Base-by-base conservation (phyloP, 2,797 vertebrate genomes). In the Macrochelys suwanniensis region DNA sequence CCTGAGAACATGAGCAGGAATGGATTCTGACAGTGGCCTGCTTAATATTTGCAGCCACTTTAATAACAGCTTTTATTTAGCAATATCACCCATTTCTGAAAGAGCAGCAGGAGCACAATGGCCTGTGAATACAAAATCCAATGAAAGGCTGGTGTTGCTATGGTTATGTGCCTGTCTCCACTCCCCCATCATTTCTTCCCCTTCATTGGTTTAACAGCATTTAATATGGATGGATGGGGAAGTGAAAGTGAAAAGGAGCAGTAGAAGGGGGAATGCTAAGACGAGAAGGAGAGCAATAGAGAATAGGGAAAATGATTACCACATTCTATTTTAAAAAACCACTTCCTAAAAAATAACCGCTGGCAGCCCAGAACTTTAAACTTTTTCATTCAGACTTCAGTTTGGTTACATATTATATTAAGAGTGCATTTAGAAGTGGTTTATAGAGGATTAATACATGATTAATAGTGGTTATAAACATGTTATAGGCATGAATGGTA, bases 291-390 rank as follows among this genome's bases (percentile, higher is more conserved):
- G 33, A 93, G 56, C 51, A 89, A 85, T 82, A 92, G 94, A 53
- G 76, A 19, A 6, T 47, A 45, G 68, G 42, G 61, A 90, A 77
- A 93, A 68, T 3, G 17, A 86, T 81, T 0, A 0, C 89, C 94
- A 95, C 93, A 95, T 88, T 88, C 23, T 92, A 17, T 85, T 89
- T 83, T 83, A 94, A 95, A 87, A 28, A 61, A 33, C 87, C 56
- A 92, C 26, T 94, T 90, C 81, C 92, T 96, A 89, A 94, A 93
- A 57, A n/a, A 57, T 31, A 90, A 80, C 3, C 53, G 80, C 88
- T 81, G 89, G 84, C 1, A 10, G 85, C 79, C 45, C 47, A 71
- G 56, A 77, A 92, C 17, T 47, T 49, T 76, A 93, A 96, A 92
- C 15, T 53, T 94, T 92, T 85, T 94, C 79, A 93, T 80, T 26